A percentile compares a stretch with the other conserved stretches of the same genome.
These are phyloP conservation scores for Eupleurogrammus muticus DNA, from an alignment of 2,797 vertebrate genomes.

Conservation along the genomic window DNA sequence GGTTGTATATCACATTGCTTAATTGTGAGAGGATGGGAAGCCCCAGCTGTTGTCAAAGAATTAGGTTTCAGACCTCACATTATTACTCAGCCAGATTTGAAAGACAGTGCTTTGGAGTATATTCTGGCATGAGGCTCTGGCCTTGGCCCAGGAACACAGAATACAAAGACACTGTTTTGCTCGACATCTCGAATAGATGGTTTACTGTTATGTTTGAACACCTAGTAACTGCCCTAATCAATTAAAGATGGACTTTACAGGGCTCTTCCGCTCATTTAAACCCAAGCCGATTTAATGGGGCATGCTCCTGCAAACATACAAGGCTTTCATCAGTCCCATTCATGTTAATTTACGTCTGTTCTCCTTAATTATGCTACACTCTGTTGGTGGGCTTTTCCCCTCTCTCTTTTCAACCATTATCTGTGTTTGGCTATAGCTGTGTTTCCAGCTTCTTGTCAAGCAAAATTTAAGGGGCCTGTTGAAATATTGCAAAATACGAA, in stretches of 20 bases:
- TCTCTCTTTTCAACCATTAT: conserved; percentile 28
- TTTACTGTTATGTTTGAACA: conserved; percentile 61
- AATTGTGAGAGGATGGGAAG: conserved; percentile 64
- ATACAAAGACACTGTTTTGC: conserved; percentile 61
- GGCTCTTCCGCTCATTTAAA: conserved; percentile 70
- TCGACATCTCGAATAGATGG: conserved; percentile 58
- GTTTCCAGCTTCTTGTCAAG: conserved; percentile 68
- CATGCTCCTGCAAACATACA: conserved; percentile 57
- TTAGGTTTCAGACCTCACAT: conserved; percentile 71
- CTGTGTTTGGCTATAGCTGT: conserved; percentile 13
- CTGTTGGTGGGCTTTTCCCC: conserved; percentile 46
- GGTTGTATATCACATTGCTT: conserved; percentile 53
- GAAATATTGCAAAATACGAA: no score
- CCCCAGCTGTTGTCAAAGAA: conserved; percentile 73
- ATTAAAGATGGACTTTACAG: conserved; percentile 73
- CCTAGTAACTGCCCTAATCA: conserved; percentile 68
- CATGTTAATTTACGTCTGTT: conserved; percentile 37
- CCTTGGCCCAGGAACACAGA: conserved; percentile 49
- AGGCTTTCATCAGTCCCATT: conserved; percentile 60
- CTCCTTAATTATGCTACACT: conserved; percentile 51
- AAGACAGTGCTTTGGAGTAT: conserved; percentile 61
- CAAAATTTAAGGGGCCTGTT: background rate
- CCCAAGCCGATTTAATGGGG: conserved; percentile 65
- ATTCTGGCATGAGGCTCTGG: conserved; percentile 63
- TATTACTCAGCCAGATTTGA: conserved; percentile 64